These are phyloP conservation scores for Dipus sagitta DNA, from an alignment of 2,797 vertebrate species.

Conservation along the genomic window DNA sequence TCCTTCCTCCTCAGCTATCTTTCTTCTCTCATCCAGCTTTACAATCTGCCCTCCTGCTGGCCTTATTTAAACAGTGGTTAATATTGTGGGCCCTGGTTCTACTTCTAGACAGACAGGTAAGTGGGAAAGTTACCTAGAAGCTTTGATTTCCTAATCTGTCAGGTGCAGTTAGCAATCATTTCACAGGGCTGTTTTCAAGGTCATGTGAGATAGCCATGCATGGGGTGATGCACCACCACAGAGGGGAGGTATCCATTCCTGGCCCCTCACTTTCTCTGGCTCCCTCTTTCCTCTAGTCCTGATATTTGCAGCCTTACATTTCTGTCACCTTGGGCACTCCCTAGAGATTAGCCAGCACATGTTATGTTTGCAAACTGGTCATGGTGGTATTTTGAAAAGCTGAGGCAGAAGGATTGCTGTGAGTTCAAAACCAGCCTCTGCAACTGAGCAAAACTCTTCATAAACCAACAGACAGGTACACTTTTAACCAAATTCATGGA, in stretches of 20 bases:
- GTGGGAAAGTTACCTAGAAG: neutral
- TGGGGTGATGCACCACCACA: neutral
- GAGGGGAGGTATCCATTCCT: neutral
- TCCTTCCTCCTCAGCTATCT: neutral
- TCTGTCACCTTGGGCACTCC: neutral
- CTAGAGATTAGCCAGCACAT: neutral
- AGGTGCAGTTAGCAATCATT: neutral
- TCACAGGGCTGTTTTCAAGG: constrained; percentile 22
- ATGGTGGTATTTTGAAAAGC: neutral
- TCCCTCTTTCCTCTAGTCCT: neutral
- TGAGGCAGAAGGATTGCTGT: neutral
- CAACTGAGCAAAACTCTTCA: neutral
- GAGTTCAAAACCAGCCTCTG: neutral
- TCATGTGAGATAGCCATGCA: neutral
- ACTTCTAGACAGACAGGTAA: neutral
- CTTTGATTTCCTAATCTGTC: neutral
- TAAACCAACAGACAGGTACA: neutral
- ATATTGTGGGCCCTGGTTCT: neutral
- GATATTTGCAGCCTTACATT: neutral
- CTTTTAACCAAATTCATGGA: neutral
- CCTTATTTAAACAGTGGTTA: neutral
- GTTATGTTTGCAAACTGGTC: neutral
- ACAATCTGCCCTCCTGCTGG: neutral
- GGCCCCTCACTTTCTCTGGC: too few relatives aligned
- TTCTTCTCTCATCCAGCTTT: neutral